Base-by-base conservation (phyloP, 2,113 vertebrate species). In the Acanthisitta chloris region DNA sequence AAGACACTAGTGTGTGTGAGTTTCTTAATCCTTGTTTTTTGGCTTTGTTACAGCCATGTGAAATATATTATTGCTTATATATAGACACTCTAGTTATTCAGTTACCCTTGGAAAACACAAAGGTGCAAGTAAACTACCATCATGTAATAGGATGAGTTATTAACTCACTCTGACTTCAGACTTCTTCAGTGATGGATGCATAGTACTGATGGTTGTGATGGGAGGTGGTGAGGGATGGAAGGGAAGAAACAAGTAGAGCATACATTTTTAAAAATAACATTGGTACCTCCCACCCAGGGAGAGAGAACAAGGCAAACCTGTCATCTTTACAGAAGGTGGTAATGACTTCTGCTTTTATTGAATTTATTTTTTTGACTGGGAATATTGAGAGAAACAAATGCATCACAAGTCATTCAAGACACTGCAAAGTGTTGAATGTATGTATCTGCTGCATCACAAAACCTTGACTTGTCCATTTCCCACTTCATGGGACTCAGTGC, bases 1-100 rank as follows among this genome's bases (percentile, higher is more conserved):
- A 90, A 90, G 58, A 90, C 12, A 40, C 0, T 0, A 43, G 17
- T 48, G 6, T 61, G 36, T 43, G 13, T 11, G 31, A 82, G 40
- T 33, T 33, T 73, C 74, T 74, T 70, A 74, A 67, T 92, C 52
- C 54, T 86, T 23, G 28, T 36, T 86, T 92, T 86, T 86, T 95
- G 94, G 81, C 79, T 76, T 64, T 81, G 31, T 88, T 86, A 43
- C 74, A 93, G 51, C 52, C 61, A 69, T 78, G 78, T 90, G 79
- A 91, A 91, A 86, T 94, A n/a, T 25, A 86, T 85, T 71, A 88
- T 40, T 81, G 62, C 43, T 82, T 81, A 59, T 67, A 51, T 64
- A 70, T 42, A 66, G 57, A 25, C 28, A 40, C 31, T 45, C 8
- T 54, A 67, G 72, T 81, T 38, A 61, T 80, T 71, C 66, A 70